A percentile compares a stretch with the other conserved stretches of the same genome.
Evolutionary conservation across 2,888 invertebrate genomes (phyloP).

Genomic region (Trimorus sp.): DNA sequence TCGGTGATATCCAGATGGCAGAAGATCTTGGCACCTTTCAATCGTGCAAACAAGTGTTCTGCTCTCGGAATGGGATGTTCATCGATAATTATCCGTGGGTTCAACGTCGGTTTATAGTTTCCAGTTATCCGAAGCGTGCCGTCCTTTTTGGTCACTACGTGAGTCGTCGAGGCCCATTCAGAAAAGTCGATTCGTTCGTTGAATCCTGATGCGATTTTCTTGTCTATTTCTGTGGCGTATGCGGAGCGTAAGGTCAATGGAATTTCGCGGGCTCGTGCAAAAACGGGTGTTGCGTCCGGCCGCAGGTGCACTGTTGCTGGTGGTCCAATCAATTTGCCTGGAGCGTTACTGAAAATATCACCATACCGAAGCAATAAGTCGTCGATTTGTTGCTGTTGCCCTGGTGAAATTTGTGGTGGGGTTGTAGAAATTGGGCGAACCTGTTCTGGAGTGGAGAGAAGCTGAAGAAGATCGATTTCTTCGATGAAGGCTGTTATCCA

Average conservation of each 20-base stretch:
- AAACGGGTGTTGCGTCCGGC: neutral
- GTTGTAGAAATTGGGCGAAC: neutral
- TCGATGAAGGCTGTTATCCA: neutral
- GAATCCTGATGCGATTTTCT: neutral
- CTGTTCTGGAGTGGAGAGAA: neutral
- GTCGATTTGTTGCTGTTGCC: neutral
- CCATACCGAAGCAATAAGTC: neutral
- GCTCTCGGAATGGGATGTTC: neutral
- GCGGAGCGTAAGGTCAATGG: neutral
- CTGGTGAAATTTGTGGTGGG: neutral
- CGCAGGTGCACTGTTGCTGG: neutral
- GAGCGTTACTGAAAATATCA: neutral
- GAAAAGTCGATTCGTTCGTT: neutral
- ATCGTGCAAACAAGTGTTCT: neutral
- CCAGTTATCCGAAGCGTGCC: neutral
- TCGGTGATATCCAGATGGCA: conserved; percentile 5
- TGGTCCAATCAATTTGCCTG: neutral
- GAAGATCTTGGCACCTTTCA: neutral
- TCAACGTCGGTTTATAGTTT: neutral
- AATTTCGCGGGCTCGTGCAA: neutral
- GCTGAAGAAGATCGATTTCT: neutral
- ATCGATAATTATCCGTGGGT: conserved; percentile 1
- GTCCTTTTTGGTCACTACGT: neutral
- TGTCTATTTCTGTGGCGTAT: neutral
- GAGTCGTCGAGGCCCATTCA: neutral